Evolutionary conservation across 2,797 vertebrate species (phyloP).

Genomic region (Labroides dimidiatus): DNA sequence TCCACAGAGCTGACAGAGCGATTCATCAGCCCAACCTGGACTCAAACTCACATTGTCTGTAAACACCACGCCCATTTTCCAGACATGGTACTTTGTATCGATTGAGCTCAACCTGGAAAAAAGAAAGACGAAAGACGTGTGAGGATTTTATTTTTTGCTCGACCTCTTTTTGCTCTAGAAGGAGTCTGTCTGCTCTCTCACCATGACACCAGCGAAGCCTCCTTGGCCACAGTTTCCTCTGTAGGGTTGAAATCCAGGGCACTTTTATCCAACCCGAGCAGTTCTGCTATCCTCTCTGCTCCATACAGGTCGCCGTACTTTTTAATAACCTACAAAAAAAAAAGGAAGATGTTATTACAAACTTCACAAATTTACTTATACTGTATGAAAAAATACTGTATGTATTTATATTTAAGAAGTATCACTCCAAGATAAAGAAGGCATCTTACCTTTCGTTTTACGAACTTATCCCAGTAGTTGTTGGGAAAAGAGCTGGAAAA

Average conservation of each 20-base stretch:
- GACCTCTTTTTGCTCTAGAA: constrained; percentile 33
- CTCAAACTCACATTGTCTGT: constrained; percentile 95
- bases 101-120: constrained; percentile 93
- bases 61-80: constrained; percentile 98
- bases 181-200: constrained; percentile 67
- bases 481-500: constrained; percentile 94
- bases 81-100: constrained; percentile 98
- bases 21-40: constrained; percentile 17
- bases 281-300: constrained; percentile 96
- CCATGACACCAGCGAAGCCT: constrained; percentile 94
- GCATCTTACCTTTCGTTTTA: constrained; percentile 94
- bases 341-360: neutral
- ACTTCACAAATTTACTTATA: no score
- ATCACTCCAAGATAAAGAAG: constrained; percentile 12
- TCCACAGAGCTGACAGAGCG: neutral
- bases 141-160: constrained; percentile 20
- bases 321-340: constrained; percentile 91
- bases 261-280: constrained; percentile 96
- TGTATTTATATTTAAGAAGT: no score
- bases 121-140: constrained; percentile 19
- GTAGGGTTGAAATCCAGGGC: constrained; percentile 97
- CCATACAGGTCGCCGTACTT: constrained; percentile 98
- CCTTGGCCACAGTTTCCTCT: constrained; percentile 90
- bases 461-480: constrained; percentile 99
- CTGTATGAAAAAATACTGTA: no score